Percentiles rank a stretch among this genome's conserved stretches.
These are phyloP conservation scores for Takifugu flavidus DNA, from an alignment of 2,113 vertebrate species.

Conservation along the genomic window DNA sequence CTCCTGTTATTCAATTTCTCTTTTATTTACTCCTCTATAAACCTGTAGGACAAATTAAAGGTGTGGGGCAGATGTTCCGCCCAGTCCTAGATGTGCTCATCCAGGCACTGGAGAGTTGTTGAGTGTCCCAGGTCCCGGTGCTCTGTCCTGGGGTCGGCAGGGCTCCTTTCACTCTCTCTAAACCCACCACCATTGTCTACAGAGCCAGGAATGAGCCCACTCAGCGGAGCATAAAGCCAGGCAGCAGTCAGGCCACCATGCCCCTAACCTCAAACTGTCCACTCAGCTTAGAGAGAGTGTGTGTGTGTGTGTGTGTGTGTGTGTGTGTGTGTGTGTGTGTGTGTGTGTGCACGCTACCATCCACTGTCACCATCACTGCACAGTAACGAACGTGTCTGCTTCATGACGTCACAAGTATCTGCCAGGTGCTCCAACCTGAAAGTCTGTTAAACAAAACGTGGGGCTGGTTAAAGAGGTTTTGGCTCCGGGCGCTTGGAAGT, in stretches of 20 bases:
- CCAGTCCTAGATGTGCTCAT: constrained; percentile 15
- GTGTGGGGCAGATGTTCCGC: background rate
- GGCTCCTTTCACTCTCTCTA: constrained; percentile 66
- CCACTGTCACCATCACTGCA: constrained; percentile 25
- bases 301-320: constrained; percentile 2
- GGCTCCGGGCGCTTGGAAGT: no score
- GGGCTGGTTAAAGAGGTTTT: no score
- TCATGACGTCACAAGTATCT: constrained; percentile 31
- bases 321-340: constrained; percentile 21
- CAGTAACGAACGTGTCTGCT: constrained; percentile 12
- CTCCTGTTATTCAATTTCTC: background rate
- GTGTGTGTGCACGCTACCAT: constrained; percentile 27
- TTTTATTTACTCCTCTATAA: background rate
- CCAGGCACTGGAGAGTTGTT: background rate
- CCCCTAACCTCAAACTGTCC: constrained; percentile 69
- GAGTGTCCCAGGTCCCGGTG: constrained; percentile 33
- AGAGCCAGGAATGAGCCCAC: constrained; percentile 75
- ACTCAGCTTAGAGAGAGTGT: constrained; percentile 64
- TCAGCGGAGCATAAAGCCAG: constrained; percentile 75
- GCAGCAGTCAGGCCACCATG: constrained; percentile 58
- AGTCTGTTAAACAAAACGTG: background rate
- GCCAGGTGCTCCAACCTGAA: constrained; percentile 30
- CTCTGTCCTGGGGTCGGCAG: constrained; percentile 49
- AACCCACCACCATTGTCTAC: constrained; percentile 72
- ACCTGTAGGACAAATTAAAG: no score